These are phyloP conservation scores for Hyalella azteca DNA, from an alignment of 2,888 invertebrate species.

Conservation along the genomic window DNA sequence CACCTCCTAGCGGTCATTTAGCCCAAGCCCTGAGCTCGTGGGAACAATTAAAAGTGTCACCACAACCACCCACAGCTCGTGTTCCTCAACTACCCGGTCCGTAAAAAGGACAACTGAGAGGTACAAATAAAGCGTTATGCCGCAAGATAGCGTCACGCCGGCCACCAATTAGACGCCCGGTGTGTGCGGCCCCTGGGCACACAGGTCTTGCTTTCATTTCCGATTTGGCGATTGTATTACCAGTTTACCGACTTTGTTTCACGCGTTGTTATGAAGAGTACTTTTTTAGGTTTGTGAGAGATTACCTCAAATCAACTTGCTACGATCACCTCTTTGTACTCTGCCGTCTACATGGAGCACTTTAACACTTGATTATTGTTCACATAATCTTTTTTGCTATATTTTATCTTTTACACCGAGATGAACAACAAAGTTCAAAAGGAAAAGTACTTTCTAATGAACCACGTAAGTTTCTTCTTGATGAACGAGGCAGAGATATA, in stretches of 20 bases:
- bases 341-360: too few species aligned
- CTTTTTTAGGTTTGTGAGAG: too few species aligned
- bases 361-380: too few species aligned
- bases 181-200: slow-evolving; percentile 2
- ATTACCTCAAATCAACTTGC: too few species aligned
- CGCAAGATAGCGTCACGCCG: neutral
- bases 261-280: too few species aligned
- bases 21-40: neutral
- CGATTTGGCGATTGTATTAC: slow-evolving; percentile 1
- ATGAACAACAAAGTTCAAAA: too few species aligned
- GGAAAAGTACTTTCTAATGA: too few species aligned
- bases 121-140: neutral
- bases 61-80: slow-evolving; percentile 16
- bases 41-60: slow-evolving; percentile 34
- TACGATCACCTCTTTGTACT: too few species aligned
- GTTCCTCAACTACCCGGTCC: neutral
- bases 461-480: too few species aligned
- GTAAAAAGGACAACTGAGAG: neutral
- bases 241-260: neutral
- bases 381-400: too few species aligned
- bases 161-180: slow-evolving; percentile 1
- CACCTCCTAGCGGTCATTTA: neutral
- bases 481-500: too few species aligned
- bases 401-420: too few species aligned
- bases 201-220: neutral